Percentiles rank a stretch among this genome's conserved stretches.
Conservation (phyloP, 1,140 invertebrate genomes). For the Drosophila melanogaster region Release_6_plus_ISO1_MT NC_004354.4:1114001-1114500, state of each 20-base stretch:
- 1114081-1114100: too few species aligned
- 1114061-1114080: conserved; percentile 12
- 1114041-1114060: conserved; percentile 66
- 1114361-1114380: conserved; percentile 22
- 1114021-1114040: conserved; percentile 37
- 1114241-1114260: background rate
- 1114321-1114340: conserved; percentile 27
- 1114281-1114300: conserved; percentile 63
- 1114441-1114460: too few species aligned
- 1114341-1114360: conserved; percentile 16
- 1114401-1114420: conserved; percentile 5
- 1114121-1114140: conserved; percentile 53
- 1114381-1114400: conserved; percentile 17
- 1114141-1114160: conserved; percentile 83
- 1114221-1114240: background rate
- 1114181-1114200: conserved; percentile 74
- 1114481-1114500: conserved; percentile 67
- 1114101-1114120: too few species aligned
- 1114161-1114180: conserved; percentile 82
- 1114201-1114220: conserved; percentile 38
- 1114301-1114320: conserved; percentile 33
- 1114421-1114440: background rate
- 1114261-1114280: conserved; percentile 54
- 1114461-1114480: conserved; percentile 51
- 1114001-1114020: conserved; percentile 37